Percentiles rank a stretch among this genome's conserved stretches.
Evolutionary conservation across 2,797 vertebrate genomes (phyloP).

Genomic region (Coilia nasus): DNA sequence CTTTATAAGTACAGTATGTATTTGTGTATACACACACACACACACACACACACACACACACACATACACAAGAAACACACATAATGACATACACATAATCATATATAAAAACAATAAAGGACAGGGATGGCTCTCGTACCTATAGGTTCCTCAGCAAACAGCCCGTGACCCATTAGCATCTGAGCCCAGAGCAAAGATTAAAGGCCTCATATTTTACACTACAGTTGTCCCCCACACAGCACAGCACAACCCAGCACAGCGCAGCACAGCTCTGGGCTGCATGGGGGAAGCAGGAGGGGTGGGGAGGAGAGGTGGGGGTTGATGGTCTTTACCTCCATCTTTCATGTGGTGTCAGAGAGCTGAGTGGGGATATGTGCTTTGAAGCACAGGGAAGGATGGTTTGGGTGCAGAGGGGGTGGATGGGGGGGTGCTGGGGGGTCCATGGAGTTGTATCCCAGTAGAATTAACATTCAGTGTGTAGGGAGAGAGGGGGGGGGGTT

Average conservation of each 20-base stretch:
- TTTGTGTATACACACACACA: no score
- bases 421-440: constrained; percentile 24
- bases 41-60: no score
- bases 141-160: neutral
- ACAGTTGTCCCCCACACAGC: neutral
- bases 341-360: constrained; percentile 42
- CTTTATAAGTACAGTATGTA: no score
- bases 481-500: neutral
- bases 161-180: constrained; percentile 16
- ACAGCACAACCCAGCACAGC: neutral
- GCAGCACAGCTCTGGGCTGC: no score
- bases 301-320: neutral
- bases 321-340: constrained; percentile 21
- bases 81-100: neutral
- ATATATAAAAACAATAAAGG: neutral
- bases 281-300: neutral
- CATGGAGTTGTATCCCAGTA: constrained; percentile 38
- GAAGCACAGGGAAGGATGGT: constrained; percentile 28
- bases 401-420: neutral
- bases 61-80: neutral
- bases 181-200: constrained; percentile 17
- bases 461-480: constrained; percentile 36
- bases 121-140: neutral
- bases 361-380: constrained; percentile 43
- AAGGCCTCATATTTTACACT: constrained; percentile 15